Evolutionary conservation across 2,797 vertebrate species (phyloP).

Genomic region (Distichodus sexfasciatus): DNA sequence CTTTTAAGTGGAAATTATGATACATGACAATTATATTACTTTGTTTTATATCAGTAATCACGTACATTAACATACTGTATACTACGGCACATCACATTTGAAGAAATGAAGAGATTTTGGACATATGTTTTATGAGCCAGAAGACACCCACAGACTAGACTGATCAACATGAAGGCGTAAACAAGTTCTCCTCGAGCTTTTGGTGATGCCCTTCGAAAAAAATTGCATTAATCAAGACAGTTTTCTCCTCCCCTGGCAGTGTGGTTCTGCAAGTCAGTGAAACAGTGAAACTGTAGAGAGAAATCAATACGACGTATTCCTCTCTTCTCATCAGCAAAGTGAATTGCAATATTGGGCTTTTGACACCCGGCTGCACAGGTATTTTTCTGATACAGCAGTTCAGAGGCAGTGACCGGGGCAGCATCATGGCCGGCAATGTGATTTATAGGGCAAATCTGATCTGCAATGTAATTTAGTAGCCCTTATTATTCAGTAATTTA

Average conservation of each 20-base stretch:
- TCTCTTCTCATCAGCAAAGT: conserved; percentile 31
- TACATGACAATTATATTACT: too few species aligned
- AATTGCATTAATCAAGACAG: conserved; percentile 34
- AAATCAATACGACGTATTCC: conserved; percentile 36
- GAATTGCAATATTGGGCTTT: conserved; percentile 36
- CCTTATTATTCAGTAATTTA: too few species aligned
- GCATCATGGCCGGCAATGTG: neutral
- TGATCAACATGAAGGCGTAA: neutral
- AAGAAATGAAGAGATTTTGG: neutral
- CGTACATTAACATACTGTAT: too few species aligned
- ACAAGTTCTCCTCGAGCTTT: neutral
- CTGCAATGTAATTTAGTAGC: too few species aligned
- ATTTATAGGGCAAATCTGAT: neutral
- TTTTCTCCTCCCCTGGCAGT: conserved; percentile 3
- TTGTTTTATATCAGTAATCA: too few species aligned
- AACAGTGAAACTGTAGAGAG: conserved; percentile 25
- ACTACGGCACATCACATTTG: too few species aligned
- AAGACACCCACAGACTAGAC: neutral
- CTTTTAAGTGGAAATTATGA: too few species aligned
- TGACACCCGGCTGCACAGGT: neutral
- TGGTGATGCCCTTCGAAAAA: conserved; percentile 17
- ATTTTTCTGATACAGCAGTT: neutral
- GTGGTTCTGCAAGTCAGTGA: conserved; percentile 37
- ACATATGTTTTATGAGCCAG: neutral
- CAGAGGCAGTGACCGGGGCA: too few species aligned